Evolutionary conservation across 2,113 vertebrate genomes (phyloP), one percentile per base, ranked within the genome.

Genomic region (Bos taurus): DNA sequence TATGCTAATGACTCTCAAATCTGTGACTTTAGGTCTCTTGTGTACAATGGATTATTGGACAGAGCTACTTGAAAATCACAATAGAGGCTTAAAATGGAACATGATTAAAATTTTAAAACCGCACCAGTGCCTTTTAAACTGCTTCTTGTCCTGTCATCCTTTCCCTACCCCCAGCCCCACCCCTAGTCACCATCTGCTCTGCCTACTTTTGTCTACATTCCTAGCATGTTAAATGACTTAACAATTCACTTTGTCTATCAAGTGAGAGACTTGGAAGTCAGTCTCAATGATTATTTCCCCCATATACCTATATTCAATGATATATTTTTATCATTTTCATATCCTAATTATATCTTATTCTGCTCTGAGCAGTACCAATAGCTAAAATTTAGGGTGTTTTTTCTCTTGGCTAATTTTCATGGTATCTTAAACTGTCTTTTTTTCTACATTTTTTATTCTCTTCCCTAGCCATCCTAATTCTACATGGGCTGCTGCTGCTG

Each of bases 1-100:
- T 87, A 97, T 97, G 90, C 87, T 95, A 97, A 98, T 87, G 25
- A 94, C 40, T 77, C 57, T 97, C 43, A 95, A 93, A 50, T 88
- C 74, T 82, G 15, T 78, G 93, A 26, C 46, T 48, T 83, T 11
- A 78, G 7, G 9, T 94, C 48, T 95, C 43, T 25, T 80, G 26
- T 54, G 54, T 46, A 78, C 59, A 92, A 81, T 83, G 48, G 8
- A 57, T 90, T 92, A 87, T 74, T 83, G 40, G 30, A 60, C 57
- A n/a, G 12, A 88, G 64, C 23, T 56, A 93, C 59, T 96, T 91
- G 43, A 90, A 98, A 94, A 90, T 94, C 90, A 83, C 52, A 85
- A 40, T 36, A 92, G 28, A 85, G 52, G 54, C 59, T 97, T 54
- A 91, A 91, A 74, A 93, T 77, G 56, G 59, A 90, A 94, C 57